A percentile compares a stretch with the other conserved stretches of the same genome.
Evolutionary conservation across 1,140 invertebrate genomes (phyloP).

Genomic region (Drosophila prosaltans): DNA sequence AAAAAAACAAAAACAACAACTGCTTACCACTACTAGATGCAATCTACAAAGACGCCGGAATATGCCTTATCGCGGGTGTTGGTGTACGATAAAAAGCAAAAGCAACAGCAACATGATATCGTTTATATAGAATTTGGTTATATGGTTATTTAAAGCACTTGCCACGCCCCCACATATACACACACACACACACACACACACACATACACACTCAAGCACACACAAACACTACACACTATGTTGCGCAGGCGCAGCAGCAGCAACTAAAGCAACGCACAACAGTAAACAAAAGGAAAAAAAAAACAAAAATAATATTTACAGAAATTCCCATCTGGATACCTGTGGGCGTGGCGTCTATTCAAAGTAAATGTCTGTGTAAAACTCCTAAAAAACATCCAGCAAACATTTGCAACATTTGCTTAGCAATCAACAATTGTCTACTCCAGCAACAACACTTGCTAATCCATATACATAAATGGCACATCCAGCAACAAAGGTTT

Average conservation of each 20-base stretch:
- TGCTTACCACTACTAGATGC: constrained; percentile 47
- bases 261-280: constrained; percentile 47
- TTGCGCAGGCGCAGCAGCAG: constrained; percentile 72
- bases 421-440: background rate
- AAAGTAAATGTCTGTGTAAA: constrained; percentile 36
- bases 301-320: constrained; percentile 57
- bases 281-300: constrained; percentile 46
- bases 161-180: constrained; percentile 28
- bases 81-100: constrained; percentile 51
- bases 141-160: constrained; percentile 44
- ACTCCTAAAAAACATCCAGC: background rate
- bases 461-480: background rate
- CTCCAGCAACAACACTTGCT: background rate
- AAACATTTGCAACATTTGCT: constrained; percentile 21
- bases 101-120: background rate
- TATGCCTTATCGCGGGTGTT: constrained; percentile 64
- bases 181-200: background rate
- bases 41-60: constrained; percentile 55
- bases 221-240: constrained; percentile 38
- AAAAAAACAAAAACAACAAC: constrained; percentile 34
- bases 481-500: background rate
- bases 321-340: constrained; percentile 75
- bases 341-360: constrained; percentile 73
- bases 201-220: constrained; percentile 18
- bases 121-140: constrained; percentile 43